Percentiles rank a stretch among this genome's conserved stretches.
These are phyloP conservation scores for Halictus ligatus DNA, from an alignment of 2,888 invertebrate genomes.

Conservation along the genomic window DNA sequence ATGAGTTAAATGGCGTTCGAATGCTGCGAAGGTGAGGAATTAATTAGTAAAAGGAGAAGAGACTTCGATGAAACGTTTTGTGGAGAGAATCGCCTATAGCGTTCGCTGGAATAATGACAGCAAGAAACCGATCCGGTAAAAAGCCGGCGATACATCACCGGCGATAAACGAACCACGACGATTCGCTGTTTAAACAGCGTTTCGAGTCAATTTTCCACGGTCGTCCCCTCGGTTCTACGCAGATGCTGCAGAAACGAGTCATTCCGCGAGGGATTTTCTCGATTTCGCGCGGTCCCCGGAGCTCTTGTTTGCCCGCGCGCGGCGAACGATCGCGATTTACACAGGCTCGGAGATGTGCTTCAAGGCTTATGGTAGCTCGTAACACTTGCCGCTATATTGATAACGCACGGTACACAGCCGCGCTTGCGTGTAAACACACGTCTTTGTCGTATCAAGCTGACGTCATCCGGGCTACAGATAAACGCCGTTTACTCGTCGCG, in stretches of 20 bases:
- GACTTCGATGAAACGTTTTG: neutral
- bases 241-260: neutral
- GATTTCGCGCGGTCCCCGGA: constrained; percentile 14
- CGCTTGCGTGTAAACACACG: constrained; percentile 60
- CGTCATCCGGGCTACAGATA: constrained; percentile 62
- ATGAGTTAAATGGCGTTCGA: neutral
- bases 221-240: neutral
- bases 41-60: neutral
- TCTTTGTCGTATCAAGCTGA: constrained; percentile 63
- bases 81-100: neutral
- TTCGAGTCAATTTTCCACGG: neutral
- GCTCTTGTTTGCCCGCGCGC: constrained; percentile 48
- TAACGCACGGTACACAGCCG: constrained; percentile 56
- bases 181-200: neutral
- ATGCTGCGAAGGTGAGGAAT: neutral
- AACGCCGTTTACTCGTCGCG: constrained; percentile 27
- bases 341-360: constrained; percentile 42
- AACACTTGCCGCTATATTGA: constrained; percentile 64
- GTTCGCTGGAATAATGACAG: neutral
- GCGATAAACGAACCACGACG: neutral
- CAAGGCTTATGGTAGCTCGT: constrained; percentile 59
- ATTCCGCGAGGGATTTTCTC: neutral
- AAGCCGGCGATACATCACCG: neutral
- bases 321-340: constrained; percentile 51
- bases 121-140: neutral